Evolutionary conservation across 2,888 invertebrate species (phyloP).

Genomic region (Agonopterix subpropinquella): DNA sequence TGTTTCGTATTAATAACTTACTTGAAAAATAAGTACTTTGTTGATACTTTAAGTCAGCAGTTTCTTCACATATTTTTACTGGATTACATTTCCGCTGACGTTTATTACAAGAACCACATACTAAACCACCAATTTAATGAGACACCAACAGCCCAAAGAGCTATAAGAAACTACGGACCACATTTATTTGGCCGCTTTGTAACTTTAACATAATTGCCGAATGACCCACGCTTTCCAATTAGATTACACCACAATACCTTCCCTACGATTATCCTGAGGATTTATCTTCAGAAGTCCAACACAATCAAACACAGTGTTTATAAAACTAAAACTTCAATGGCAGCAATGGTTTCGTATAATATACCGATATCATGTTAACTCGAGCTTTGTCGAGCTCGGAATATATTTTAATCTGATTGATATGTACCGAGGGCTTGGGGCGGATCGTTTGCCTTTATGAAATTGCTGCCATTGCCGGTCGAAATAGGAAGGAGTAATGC

Average conservation of each 20-base stretch:
- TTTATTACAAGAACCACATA: background rate
- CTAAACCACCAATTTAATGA: background rate
- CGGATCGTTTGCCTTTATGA: slow-evolving; percentile 22
- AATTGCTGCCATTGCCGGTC: slow-evolving; percentile 18
- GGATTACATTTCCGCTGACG: background rate
- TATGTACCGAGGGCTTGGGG: slow-evolving; percentile 13
- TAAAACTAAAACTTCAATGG: background rate
- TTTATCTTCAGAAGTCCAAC: no score
- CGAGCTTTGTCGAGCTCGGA: slow-evolving; percentile 12
- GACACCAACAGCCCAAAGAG: slow-evolving; percentile 5
- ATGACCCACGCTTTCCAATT: slow-evolving; percentile 8
- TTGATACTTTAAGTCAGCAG: no score
- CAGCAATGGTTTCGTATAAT: background rate
- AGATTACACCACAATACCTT: background rate
- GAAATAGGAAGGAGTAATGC: slow-evolving; percentile 6
- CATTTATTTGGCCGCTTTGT: slow-evolving; percentile 10
- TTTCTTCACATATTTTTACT: no score
- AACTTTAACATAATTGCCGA: slow-evolving; percentile 12
- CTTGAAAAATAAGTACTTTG: no score
- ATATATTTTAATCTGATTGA: slow-evolving; percentile 25
- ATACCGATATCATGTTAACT: slow-evolving; percentile 8
- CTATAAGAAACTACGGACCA: slow-evolving; percentile 9
- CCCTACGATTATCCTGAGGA: no score
- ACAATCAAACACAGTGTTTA: background rate
- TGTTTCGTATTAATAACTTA: no score